These are phyloP conservation scores for Drosophila quadrilineata DNA, from an alignment of 1,140 invertebrate species.

Conservation along the genomic window DNA sequence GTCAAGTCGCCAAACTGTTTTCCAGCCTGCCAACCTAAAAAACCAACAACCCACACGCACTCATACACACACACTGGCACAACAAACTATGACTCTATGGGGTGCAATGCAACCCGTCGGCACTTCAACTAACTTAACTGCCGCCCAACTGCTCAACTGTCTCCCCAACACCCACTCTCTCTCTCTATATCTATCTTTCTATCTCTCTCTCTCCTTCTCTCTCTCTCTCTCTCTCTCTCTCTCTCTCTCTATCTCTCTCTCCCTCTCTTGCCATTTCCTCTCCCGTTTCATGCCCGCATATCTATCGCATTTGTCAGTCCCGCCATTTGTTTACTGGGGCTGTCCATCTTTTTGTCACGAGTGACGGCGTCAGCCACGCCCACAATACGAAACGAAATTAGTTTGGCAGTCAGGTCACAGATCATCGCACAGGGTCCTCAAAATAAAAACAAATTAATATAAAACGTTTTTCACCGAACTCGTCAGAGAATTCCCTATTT, in stretches of 20 bases:
- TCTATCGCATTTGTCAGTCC: conserved; percentile 37
- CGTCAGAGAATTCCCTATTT: no score
- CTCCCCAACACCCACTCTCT: background rate
- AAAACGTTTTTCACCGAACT: no score
- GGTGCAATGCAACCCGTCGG: no score
- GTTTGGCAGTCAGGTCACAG: conserved; percentile 38
- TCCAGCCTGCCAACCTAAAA: conserved; percentile 28
- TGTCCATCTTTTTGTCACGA: conserved; percentile 76
- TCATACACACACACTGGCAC: conserved; percentile 4
- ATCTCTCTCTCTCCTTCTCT: background rate
- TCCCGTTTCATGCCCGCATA: conserved; percentile 19
- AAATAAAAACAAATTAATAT: no score
- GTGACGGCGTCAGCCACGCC: conserved; percentile 55
- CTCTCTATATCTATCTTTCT: background rate
- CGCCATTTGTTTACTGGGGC: conserved; percentile 65
- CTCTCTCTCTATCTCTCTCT: background rate
- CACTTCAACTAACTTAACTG: conserved; percentile 57
- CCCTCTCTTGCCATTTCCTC: conserved; percentile 8
- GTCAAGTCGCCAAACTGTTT: conserved; percentile 60
- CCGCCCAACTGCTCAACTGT: background rate
- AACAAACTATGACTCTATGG: conserved; percentile 59
- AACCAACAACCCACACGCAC: conserved; percentile 20
- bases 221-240: background rate
- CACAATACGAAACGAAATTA: conserved; percentile 65
- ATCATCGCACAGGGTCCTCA: conserved; percentile 34